A percentile compares a stretch with the other conserved stretches of the same genome.
These are phyloP conservation scores for Xanthia icteritia DNA, from an alignment of 2,888 invertebrate genomes.

Conservation along the genomic window DNA sequence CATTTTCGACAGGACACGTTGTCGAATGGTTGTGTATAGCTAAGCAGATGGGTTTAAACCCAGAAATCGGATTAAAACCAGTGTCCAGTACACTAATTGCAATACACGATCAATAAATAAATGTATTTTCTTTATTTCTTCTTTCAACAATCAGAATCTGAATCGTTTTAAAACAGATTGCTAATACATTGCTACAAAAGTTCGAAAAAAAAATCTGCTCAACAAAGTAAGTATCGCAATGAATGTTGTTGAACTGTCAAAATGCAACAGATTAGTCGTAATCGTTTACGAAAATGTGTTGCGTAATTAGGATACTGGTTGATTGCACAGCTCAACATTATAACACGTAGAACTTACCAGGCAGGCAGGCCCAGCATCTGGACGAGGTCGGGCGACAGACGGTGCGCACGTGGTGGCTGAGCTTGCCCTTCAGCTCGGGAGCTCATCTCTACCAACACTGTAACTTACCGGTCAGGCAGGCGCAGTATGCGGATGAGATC, in stretches of 20 bases:
- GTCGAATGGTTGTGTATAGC: not conserved
- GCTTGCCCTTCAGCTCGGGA: constrained; percentile 92
- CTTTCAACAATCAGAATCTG: too few species aligned
- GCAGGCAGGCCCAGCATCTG: constrained; percentile 93
- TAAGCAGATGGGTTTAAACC: not conserved
- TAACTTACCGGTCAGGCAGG: constrained; percentile 92
- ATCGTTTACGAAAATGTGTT: too few species aligned
- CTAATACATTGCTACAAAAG: too few species aligned
- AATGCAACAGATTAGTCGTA: too few species aligned
- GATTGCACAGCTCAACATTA: not conserved
- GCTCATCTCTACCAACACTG: not conserved
- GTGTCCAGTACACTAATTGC: too few species aligned
- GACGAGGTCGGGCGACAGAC: constrained; percentile 91
- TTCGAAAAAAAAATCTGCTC: too few species aligned
- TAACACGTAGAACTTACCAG: constrained; percentile 85
- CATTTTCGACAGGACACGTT: not conserved
- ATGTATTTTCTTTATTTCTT: too few species aligned
- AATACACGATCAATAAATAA: too few species aligned
- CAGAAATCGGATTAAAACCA: not conserved
- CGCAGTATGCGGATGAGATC: constrained; percentile 92
- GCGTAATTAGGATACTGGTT: not conserved
- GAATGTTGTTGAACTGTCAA: too few species aligned
- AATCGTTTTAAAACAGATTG: too few species aligned
- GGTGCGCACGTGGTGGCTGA: constrained; percentile 95
- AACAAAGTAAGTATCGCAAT: too few species aligned